Conservation (phyloP, 2,797 vertebrate species). For the Paramormyrops hopkinsi region DNA sequence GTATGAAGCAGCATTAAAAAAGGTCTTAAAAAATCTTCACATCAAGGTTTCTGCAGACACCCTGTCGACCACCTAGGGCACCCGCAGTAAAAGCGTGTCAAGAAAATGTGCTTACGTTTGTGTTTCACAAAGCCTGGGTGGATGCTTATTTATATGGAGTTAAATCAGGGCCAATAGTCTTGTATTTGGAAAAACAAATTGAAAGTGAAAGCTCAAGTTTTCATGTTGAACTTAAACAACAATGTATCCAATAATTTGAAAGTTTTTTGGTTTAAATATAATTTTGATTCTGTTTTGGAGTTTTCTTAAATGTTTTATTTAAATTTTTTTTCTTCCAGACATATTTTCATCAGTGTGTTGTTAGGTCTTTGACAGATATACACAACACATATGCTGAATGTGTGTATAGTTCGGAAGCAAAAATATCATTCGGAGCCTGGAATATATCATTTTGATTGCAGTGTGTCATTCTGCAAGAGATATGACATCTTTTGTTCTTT, state of each 20-base stretch:
- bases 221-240: background rate
- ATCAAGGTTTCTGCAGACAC: background rate
- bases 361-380: too few species aligned
- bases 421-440: background rate
- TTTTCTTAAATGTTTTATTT: background rate
- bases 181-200: background rate
- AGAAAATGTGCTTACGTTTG: background rate
- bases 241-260: too few species aligned
- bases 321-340: too few species aligned
- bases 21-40: background rate
- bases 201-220: background rate
- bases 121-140: background rate
- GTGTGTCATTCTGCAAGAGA: background rate
- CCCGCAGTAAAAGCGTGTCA: too few species aligned
- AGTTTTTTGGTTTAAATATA: too few species aligned
- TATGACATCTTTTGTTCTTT: background rate
- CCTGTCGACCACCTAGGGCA: background rate
- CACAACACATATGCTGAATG: background rate
- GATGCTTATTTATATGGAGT: background rate
- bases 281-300: too few species aligned
- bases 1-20: background rate
- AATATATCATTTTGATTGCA: background rate
- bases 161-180: background rate
- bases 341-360: too few species aligned
- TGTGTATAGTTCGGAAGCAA: background rate